phyloP scores from a whole-genome alignment of 2,113 vertebrate species.

The Tachycineta bicolor region DNA sequence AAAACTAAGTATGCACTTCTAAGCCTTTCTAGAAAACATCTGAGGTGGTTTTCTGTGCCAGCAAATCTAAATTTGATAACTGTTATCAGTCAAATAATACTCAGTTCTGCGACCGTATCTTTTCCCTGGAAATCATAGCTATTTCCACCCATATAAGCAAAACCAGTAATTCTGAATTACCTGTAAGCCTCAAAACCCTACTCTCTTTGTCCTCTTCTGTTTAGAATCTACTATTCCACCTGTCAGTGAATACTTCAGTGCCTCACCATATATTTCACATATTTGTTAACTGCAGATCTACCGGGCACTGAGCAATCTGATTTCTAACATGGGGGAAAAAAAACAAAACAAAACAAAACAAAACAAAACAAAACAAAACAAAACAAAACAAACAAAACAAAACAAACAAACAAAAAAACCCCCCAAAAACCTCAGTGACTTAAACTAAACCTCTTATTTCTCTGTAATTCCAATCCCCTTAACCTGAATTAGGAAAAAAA shows the following conservation, averaged over 20 bases:
- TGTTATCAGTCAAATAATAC: not conserved
- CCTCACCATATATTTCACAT: not conserved
- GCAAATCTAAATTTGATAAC: not conserved
- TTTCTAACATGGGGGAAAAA: not conserved
- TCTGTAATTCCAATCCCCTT: not conserved
- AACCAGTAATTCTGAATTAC: not conserved
- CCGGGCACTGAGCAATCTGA: not conserved
- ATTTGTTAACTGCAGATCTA: not conserved
- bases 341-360: no score
- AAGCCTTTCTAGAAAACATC: not conserved
- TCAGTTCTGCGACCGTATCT: rapidly evolving
- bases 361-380: no score
- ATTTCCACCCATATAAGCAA: not conserved
- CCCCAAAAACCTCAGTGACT: no score
- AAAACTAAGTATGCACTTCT: not conserved
- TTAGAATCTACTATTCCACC: not conserved
- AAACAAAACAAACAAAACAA: no score
- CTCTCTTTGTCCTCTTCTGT: not conserved
- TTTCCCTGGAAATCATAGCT: not conserved
- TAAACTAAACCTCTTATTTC: not conserved
- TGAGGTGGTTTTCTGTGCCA: not conserved
- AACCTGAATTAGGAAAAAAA: not conserved
- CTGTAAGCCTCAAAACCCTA: not conserved
- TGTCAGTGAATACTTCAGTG: not conserved
- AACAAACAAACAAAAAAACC: no score